Evolutionary conservation across 2,797 vertebrate species (phyloP), one percentile per base, ranked within the genome.

Genomic region (Bradypus variegatus): DNA sequence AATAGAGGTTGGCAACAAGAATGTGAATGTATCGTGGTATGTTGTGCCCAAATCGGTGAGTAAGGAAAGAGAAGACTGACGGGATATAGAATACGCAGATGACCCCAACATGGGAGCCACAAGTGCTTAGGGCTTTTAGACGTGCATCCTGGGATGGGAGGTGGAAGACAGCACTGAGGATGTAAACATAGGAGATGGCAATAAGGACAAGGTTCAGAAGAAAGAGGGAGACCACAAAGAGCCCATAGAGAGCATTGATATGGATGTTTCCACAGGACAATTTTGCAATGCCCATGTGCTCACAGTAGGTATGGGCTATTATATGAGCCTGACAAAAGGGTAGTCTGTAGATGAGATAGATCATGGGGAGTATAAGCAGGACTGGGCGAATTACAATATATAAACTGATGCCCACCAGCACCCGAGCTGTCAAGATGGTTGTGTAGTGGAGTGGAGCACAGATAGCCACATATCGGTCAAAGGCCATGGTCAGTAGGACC

Each of bases 251-350:
- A 76, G 96, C 76, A 82, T 97, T 98, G 53, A 97, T 6, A 0
- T 92, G 55, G 3, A 96, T 90, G 41, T 88, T 95, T 0, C 97
- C 92, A 4, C 97, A 97, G n/a, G 97, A 97, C 11, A 98, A 90
- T 80, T 96, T 95, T 72, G 97, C 97, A 70, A 98, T 67, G 0
- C 97, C 97, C 9, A 97, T 95, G 58, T 98, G 97, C 62, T 98
- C 97, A 25, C 98, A 98, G 96, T 93, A 97, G 0, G 94, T 94
- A 85, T 98, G 97, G 2, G 79, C 27, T 33, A 98, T 95, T 5
- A 95, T 0, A 1, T 76, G 62, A 7, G 69, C 58, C 73, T 96
- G 93, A 38, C 98, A 98, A 55, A 96, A 97, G 0, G 96, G 96
- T 21, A 98, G 87, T 0, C 93, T 92, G 15, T 96, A 77, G 0